phyloP scores from a whole-genome alignment of 2,888 invertebrate genomes.

The Clostera curtula region DNA sequence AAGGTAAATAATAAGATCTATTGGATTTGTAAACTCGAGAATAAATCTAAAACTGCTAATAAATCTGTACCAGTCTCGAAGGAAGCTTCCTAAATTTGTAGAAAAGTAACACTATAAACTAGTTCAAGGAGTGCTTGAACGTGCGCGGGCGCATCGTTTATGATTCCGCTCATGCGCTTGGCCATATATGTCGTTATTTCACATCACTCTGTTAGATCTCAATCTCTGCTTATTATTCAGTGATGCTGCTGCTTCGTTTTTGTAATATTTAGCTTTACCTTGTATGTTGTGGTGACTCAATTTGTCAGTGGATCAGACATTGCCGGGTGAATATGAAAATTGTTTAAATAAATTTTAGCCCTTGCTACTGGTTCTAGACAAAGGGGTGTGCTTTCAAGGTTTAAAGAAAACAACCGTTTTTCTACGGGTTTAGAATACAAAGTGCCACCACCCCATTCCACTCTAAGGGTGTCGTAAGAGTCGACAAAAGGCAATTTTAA shows the following conservation, averaged over 20 bases:
- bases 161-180: constrained; percentile 51
- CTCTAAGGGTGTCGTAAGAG: no score
- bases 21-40: no score
- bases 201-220: constrained; percentile 65
- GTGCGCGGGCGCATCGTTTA: constrained; percentile 45
- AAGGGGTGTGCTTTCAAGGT: no score
- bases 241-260: constrained; percentile 40
- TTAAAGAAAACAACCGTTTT: no score
- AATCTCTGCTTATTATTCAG: constrained; percentile 62
- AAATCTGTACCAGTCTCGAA: neutral
- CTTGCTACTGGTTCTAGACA: constrained; percentile 4
- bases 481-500: no score
- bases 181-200: constrained; percentile 68
- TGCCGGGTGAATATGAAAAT: constrained; percentile 16
- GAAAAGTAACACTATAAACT: constrained; percentile 28
- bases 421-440: no score
- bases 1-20: no score
- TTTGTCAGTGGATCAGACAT: constrained; percentile 16
- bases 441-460: no score
- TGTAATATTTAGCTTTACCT: constrained; percentile 35
- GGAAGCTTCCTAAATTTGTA: constrained; percentile 2
- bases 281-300: constrained; percentile 29
- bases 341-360: no score
- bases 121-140: constrained; percentile 32
- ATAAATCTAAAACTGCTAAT: no score